A percentile compares a stretch with the other conserved stretches of the same genome.
These are phyloP conservation scores for Clusia tigrina DNA, from an alignment of 2,888 invertebrate genomes.

Conservation along the genomic window DNA sequence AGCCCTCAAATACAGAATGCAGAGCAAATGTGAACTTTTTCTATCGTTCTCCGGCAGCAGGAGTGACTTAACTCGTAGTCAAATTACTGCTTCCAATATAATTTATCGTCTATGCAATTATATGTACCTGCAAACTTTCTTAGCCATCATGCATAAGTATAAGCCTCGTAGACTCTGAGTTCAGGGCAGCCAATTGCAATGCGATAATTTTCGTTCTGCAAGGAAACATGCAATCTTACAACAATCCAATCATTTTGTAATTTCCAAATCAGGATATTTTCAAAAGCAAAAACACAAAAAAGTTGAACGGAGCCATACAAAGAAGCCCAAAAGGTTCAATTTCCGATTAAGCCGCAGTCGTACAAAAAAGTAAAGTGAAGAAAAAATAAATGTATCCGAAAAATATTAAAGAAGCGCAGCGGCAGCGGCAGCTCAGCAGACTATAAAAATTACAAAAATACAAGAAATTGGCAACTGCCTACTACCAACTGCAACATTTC, in stretches of 20 bases:
- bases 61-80: too few species aligned
- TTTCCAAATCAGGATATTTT: conserved; percentile 26
- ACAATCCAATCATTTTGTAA: conserved; percentile 28
- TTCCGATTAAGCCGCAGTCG: conserved; percentile 51
- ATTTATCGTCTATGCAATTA: conserved; percentile 13
- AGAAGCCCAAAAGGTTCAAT: conserved; percentile 55
- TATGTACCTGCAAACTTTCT: neutral
- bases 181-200: neutral
- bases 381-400: too few species aligned
- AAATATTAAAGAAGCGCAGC: conserved; percentile 38
- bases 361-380: too few species aligned
- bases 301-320: conserved; percentile 24
- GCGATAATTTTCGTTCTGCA: neutral
- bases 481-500: conserved; percentile 13
- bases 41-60: too few species aligned
- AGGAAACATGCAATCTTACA: conserved; percentile 28
- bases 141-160: neutral
- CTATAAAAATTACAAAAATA: conserved; percentile 20
- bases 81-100: conserved; percentile 14
- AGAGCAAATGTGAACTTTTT: too few species aligned
- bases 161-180: neutral
- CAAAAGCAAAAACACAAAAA: conserved; percentile 27
- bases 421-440: conserved; percentile 42
- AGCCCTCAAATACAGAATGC: too few species aligned
- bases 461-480: conserved; percentile 21